Base-by-base conservation (phyloP, 2,888 invertebrate genomes). In the Brassicogethes aeneus region DNA sequence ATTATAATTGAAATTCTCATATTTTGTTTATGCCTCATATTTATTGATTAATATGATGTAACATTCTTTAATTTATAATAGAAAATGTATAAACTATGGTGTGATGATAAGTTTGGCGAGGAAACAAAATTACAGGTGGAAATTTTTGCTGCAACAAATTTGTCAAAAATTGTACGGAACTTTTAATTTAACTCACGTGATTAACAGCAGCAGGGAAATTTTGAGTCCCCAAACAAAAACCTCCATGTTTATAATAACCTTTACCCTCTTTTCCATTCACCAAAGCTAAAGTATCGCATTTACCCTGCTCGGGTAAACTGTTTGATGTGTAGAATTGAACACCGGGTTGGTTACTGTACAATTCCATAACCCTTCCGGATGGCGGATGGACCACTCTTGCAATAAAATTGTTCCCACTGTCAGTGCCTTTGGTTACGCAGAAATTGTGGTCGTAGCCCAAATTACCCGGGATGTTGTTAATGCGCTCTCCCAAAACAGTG, bases 161-260 rank as follows among this genome's bases (percentile, higher is more conserved):
- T n/a, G n/a, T n/a, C n/a, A n/a, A n/a, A n/a, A n/a, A n/a, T n/a
- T n/a, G n/a, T n/a, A n/a, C n/a, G n/a, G n/a, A n/a, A n/a, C n/a
- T n/a, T n/a, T n/a, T n/a, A n/a, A n/a, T n/a, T n/a, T n/a, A n/a
- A 53, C 76, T 76, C 66, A 85, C 85, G 63, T 87, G 81, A 67
- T 93, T 89, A 1, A 88, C 72, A 8, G 92, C 87, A 68, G 95
- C 88, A 0, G 95, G 94, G 70, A 81, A 94, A 61, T 89, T 88
- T 68, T 95, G 94, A 0, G 94, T 87, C 72, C 93, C 92, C 39
- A 94, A 69, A 60, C 91, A 92, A 57, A 94, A 80, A 2, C 85
- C 86, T 0, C 84, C 84, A 55, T 62, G 60, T 39, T 61, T 60
- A 17, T 52, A 54, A 49, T 62, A 62, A n/a, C 45, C 37, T 15